Conservation (phyloP, 2,797 vertebrate genomes). For the Alectoris magna region DNA sequence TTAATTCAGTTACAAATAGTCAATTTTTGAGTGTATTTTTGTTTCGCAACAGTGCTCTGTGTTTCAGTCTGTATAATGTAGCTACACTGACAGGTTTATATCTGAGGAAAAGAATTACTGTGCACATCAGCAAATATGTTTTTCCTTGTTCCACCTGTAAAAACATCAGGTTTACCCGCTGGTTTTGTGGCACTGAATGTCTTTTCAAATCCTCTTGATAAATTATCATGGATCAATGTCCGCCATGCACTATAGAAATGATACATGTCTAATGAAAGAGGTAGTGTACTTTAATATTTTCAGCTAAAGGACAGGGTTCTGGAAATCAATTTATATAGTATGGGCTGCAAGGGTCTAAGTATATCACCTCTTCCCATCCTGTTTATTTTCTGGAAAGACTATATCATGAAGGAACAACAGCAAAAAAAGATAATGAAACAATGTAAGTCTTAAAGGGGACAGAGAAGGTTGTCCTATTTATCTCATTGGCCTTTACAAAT, state of each 20-base stretch:
- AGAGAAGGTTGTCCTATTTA: not conserved
- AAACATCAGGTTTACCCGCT: not conserved
- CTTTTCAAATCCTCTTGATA: not conserved
- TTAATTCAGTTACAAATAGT: not conserved
- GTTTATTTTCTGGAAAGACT: not conserved
- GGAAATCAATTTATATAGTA: not conserved
- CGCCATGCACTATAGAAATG: not conserved
- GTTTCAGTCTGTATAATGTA: not conserved
- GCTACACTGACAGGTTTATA: not conserved
- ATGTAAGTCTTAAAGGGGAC: not conserved
- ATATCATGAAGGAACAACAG: not conserved
- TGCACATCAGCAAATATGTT: not conserved
- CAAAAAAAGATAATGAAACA: not conserved
- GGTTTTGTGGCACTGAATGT: not conserved
- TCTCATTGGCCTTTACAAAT: not conserved
- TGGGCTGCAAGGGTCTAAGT: not conserved
- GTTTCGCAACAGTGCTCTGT: not conserved
- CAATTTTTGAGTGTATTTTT: not conserved
- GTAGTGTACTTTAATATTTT: not conserved
- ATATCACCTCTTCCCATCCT: not conserved
- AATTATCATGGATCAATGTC: not conserved
- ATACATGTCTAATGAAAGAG: not conserved
- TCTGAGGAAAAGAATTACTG: not conserved
- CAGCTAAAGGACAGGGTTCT: not conserved
- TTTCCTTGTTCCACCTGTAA: not conserved